These are phyloP conservation scores for Bilobella aurantiaca DNA, from an alignment of 1,140 invertebrate species.

Conservation along the genomic window DNA sequence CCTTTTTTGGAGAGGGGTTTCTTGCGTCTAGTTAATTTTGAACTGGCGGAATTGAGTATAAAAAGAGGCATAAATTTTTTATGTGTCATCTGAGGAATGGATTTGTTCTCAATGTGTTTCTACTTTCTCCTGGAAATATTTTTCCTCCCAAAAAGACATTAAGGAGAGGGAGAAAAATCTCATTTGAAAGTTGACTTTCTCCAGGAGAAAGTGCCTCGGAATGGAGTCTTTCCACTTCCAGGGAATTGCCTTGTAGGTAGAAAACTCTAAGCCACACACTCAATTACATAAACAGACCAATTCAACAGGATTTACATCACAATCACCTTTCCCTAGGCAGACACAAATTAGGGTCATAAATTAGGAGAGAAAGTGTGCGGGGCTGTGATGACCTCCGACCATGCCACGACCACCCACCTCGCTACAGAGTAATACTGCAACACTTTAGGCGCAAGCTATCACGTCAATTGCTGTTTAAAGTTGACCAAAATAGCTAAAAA, in stretches of 20 bases:
- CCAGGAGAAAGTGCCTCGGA: background rate
- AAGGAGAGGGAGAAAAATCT: background rate
- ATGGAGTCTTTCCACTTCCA: background rate
- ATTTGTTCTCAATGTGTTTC: background rate
- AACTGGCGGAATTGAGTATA: background rate
- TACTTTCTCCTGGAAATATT: background rate
- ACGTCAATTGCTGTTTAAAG: no score
- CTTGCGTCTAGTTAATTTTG: background rate
- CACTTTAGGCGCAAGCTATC: no score
- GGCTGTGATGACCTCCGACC: no score
- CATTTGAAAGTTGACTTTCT: constrained; percentile 1
- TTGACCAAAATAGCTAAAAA: no score
- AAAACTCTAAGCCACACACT: background rate
- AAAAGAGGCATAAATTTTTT: background rate
- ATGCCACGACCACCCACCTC: no score
- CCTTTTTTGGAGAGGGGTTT: background rate
- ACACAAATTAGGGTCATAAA: background rate
- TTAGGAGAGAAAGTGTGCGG: background rate
- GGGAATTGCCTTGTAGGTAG: background rate
- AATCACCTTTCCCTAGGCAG: background rate
- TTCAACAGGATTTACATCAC: background rate
- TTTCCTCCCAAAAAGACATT: background rate
- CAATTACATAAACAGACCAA: background rate
- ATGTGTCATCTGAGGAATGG: background rate
- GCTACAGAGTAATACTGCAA: no score